phyloP scores from a whole-genome alignment of 2,888 invertebrate species.

The Phortica okadai region DNA sequence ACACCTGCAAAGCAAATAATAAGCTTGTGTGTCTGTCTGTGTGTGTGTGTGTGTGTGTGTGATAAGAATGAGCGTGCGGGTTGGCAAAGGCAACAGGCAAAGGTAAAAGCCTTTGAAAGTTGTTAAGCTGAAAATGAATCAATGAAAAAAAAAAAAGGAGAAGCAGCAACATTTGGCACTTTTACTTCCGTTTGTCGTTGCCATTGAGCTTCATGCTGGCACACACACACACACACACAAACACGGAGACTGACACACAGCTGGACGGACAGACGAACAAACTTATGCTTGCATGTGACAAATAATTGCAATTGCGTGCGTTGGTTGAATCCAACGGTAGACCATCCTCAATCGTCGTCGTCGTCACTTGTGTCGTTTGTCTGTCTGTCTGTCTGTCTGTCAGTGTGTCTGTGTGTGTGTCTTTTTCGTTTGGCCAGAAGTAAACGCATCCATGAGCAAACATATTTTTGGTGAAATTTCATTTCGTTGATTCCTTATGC shows the following conservation, averaged over 20 bases:
- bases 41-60: too few species aligned
- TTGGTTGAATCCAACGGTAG: background rate
- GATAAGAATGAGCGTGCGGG: too few species aligned
- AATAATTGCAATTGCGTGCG: constrained; percentile 57
- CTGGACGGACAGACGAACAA: background rate
- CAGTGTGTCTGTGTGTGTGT: background rate
- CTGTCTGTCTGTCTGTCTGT: too few species aligned
- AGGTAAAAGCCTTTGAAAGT: too few species aligned
- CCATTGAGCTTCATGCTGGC: too few species aligned
- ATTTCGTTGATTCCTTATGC: constrained; percentile 28
- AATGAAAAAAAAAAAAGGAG: too few species aligned
- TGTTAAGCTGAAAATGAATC: too few species aligned
- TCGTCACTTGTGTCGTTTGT: too few species aligned
- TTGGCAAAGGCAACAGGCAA: too few species aligned
- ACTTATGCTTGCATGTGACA: constrained; percentile 57
- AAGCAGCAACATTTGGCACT: constrained; percentile 40
- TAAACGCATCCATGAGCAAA: constrained; percentile 29
- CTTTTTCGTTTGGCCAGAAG: background rate
- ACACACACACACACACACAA: constrained; percentile 10
- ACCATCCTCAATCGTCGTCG: too few species aligned
- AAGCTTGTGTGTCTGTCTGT: too few species aligned
- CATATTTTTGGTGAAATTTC: constrained; percentile 66
- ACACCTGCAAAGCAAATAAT: too few species aligned
- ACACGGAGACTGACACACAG: constrained; percentile 60
- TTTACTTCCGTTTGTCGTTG: constrained; percentile 57